Percentiles rank a stretch among this genome's conserved stretches.
Conservation (phyloP, 2,888 invertebrate species). For the Dicyrtomina minuta region DNA sequence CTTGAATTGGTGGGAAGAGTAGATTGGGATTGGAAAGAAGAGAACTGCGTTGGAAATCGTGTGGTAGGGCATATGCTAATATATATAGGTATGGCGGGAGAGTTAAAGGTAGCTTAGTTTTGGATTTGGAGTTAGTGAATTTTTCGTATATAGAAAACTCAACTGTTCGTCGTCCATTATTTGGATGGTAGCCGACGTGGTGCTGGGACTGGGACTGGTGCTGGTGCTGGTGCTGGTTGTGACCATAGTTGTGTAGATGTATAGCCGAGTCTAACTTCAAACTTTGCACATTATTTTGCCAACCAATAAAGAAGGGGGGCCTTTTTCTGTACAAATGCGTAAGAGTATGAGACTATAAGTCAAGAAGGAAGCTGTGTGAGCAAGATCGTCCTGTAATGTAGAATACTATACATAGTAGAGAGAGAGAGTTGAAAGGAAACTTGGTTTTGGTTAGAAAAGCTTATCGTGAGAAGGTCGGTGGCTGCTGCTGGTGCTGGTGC, state of each 20-base stretch:
- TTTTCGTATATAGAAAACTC: constrained; percentile 13
- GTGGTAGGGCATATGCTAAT: no score
- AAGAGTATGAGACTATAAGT: constrained; percentile 12
- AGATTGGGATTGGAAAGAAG: no score
- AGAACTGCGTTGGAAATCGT: no score
- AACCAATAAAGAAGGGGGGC: constrained; percentile 25
- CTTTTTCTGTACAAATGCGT: constrained; percentile 27
- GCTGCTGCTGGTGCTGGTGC: no score
- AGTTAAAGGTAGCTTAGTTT: not conserved
- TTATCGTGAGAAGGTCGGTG: no score
- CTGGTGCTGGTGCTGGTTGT: not conserved
- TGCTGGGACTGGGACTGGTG: no score
- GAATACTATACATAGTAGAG: not conserved
- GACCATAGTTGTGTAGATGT: not conserved
- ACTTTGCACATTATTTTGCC: constrained; percentile 31
- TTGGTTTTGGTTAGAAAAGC: constrained; percentile 11
- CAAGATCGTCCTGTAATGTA: not conserved
- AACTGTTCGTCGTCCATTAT: not conserved
- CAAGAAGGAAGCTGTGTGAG: constrained; percentile 8
- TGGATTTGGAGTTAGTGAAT: not conserved
- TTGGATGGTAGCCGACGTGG: no score
- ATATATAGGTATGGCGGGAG: no score
- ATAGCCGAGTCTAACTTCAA: constrained; percentile 13
- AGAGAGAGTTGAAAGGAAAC: constrained; percentile 11
- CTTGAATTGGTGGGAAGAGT: no score